phyloP scores from a whole-genome alignment of 2,797 vertebrate genomes.

The Argya squamiceps region DNA sequence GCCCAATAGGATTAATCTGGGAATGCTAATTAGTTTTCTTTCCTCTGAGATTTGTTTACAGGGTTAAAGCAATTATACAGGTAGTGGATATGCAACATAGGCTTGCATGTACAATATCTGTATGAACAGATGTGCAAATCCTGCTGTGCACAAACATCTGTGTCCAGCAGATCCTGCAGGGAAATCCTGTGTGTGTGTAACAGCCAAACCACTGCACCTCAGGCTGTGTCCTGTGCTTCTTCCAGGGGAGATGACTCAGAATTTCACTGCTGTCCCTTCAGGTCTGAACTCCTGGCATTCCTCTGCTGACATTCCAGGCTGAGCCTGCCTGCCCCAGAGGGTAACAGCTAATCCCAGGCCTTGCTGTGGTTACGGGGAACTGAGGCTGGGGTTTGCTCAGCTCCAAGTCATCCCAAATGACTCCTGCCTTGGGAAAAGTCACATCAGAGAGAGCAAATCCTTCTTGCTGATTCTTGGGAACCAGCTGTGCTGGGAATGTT shows the following conservation, averaged over 20 bases:
- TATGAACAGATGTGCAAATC: neutral
- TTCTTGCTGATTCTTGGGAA: neutral
- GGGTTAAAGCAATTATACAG: neutral
- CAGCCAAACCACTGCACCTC: neutral
- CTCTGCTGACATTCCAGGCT: neutral
- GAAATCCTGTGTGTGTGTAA: neutral
- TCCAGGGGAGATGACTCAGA: neutral
- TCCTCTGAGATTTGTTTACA: neutral
- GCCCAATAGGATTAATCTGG: fast-evolving
- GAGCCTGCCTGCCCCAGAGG: neutral
- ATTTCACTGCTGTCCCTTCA: neutral
- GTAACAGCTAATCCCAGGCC: neutral
- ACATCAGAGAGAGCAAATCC: neutral
- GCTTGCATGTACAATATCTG: fast-evolving
- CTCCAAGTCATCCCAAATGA: neutral
- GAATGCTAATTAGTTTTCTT: neutral
- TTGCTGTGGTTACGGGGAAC: neutral
- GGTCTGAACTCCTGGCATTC: neutral
- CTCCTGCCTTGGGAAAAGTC: neutral
- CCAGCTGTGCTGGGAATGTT: neutral
- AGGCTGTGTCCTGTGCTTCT: neutral
- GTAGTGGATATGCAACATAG: neutral
- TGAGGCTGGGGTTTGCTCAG: neutral
- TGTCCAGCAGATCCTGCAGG: neutral
- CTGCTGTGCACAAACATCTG: neutral